These are phyloP conservation scores for Tenthredo mesomela DNA, from an alignment of 2,888 invertebrate species.

Conservation along the genomic window DNA sequence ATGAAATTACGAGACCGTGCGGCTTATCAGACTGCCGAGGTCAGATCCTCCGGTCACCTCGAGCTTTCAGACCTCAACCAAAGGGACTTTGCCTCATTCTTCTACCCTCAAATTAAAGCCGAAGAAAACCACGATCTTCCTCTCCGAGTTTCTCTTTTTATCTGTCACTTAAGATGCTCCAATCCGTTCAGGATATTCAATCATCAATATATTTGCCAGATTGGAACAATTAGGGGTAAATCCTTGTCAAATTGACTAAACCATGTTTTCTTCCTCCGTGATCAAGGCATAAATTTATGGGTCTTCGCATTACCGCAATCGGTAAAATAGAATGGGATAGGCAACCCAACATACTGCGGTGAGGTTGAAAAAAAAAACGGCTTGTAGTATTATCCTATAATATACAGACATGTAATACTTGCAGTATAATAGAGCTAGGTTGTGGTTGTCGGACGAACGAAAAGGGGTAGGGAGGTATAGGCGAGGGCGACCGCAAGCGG, in stretches of 20 bases:
- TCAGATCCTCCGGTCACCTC: neutral
- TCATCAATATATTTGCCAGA: neutral
- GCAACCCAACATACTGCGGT: constrained; percentile 1
- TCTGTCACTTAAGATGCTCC: neutral
- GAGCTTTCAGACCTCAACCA: neutral
- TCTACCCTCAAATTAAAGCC: neutral
- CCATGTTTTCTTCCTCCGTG: too few species aligned
- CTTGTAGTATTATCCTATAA: neutral
- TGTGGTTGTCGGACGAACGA: constrained; percentile 23
- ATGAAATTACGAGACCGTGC: constrained; percentile 58
- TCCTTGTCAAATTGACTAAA: neutral
- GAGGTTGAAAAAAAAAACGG: neutral
- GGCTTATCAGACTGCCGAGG: neutral
- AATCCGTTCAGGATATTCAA: neutral
- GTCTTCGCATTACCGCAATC: neutral
- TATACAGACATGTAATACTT: constrained; percentile 25
- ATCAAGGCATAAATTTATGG: too few species aligned
- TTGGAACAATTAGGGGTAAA: neutral
- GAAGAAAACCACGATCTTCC: neutral
- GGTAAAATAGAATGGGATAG: neutral
- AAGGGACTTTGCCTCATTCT: neutral
- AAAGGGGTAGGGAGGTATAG: neutral
- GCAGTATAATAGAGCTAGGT: constrained; percentile 25
- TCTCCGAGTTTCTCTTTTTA: neutral
- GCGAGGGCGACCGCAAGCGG: constrained; percentile 46